Percentiles rank a stretch among this genome's conserved stretches.
phyloP scores from a whole-genome alignment of 1,140 invertebrate species.

The Drosophila cardini region DNA sequence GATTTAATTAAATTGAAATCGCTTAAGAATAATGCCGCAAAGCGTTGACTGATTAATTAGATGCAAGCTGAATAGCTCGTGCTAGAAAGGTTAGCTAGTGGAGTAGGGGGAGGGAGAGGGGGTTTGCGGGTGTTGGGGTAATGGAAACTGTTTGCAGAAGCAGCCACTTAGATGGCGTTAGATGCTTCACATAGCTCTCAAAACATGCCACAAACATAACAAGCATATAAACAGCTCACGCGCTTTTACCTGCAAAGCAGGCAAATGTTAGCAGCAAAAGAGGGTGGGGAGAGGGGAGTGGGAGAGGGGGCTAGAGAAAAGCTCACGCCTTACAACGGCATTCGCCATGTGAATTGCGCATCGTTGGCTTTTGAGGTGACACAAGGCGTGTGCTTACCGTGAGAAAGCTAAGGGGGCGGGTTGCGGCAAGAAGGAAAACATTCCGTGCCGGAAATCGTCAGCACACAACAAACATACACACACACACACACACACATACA shows the following conservation, averaged over 20 bases:
- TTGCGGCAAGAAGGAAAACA: constrained; percentile 29
- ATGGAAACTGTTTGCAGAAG: neutral
- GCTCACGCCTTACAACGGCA: constrained; percentile 31
- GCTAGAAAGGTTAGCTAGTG: neutral
- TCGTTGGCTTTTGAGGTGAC: constrained; percentile 45
- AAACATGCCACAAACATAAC: constrained; percentile 68
- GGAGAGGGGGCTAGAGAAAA: neutral
- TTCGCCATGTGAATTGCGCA: constrained; percentile 41
- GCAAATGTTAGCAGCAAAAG: neutral
- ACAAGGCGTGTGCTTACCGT: constrained; percentile 7
- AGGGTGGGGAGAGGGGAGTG: neutral
- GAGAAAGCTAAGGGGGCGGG: neutral
- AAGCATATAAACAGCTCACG: constrained; percentile 50
- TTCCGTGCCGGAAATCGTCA: constrained; percentile 43
- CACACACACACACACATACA: constrained; percentile 2
- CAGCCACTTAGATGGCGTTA: constrained; percentile 60
- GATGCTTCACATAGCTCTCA: constrained; percentile 66
- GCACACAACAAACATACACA: constrained; percentile 11
- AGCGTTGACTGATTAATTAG: constrained; percentile 35
- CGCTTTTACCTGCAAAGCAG: constrained; percentile 15
- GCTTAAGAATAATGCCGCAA: constrained; percentile 13
- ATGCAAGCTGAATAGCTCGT: constrained; percentile 5
- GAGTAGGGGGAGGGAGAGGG: neutral
- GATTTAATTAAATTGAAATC: constrained; percentile 27
- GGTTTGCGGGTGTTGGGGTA: constrained; percentile 1